Base-by-base conservation (phyloP, 2,888 invertebrate genomes). In the Melinaea menophilus region DNA sequence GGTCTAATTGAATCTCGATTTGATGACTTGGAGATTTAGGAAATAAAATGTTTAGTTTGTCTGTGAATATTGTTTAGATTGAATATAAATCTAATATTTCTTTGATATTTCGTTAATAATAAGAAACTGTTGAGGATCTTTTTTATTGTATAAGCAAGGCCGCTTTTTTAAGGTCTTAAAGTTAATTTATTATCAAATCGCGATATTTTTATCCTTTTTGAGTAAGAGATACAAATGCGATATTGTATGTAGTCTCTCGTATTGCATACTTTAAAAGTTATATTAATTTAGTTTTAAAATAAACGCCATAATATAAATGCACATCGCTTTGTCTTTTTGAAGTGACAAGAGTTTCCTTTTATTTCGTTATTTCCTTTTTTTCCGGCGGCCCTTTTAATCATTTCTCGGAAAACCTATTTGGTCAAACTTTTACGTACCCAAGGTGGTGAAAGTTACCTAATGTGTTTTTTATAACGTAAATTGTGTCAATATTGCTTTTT, bases 401-500 rank as follows among this genome's bases (percentile, higher is more conserved):
- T 65, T 67, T 62, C 56, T 45, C 11, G 58, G 47, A 56, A 47
- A 59, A 35, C 59, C 63, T 61, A 63, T 66, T 68, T 56, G 66
- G 64, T 66, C 68, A 68, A 68, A 68, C 68, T 68, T 68, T 66
- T 62, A 63, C 58, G 35, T 41, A 46, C 63, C 37, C 61, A 46
- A 61, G 65, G 63, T 61, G 59, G 63, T 63, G 61, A 68, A 67
- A 71, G 66, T 68, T 71, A 61, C 61, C 58, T 69, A 71, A 71
- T 71, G 71, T 68, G 67, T 64, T 71, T 69, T 70, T 69, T 71
- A 69, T 65, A 67, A 61, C 57, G 64, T 61, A 58, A 67, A 65
- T 69, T 66, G 65, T 69, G 65, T 59, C 60, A 51, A 63, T 64
- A 71, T 71, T 68, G 61, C 67, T 65, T 68, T 68, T 22, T 62